Conservation (phyloP, 2,797 vertebrate genomes). For the Xyrichtys novacula region DNA sequence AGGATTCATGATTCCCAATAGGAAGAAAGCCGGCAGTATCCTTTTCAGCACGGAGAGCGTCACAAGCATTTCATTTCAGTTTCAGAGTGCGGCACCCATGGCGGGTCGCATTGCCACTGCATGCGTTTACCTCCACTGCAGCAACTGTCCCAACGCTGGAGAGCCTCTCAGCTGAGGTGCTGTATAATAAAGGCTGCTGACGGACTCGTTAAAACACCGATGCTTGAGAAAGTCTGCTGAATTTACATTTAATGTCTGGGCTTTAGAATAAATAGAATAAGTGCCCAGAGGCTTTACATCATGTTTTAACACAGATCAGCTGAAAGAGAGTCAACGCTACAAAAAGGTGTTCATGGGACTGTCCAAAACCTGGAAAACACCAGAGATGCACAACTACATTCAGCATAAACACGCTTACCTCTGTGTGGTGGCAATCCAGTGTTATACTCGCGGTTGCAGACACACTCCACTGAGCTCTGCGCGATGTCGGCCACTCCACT, state of each 20-base stretch:
- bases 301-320: constrained; percentile 28
- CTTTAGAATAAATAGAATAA: neutral
- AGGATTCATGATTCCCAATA: neutral
- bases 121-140: constrained; percentile 64
- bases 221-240: constrained; percentile 5
- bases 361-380: neutral
- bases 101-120: constrained; percentile 48
- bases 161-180: constrained; percentile 28
- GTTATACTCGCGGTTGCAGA: constrained; percentile 58
- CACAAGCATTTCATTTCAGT: constrained; percentile 9
- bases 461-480: constrained; percentile 62
- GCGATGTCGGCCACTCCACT: constrained; percentile 34
- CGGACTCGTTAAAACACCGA: neutral
- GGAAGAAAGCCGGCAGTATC: neutral
- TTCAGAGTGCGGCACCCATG: constrained; percentile 57
- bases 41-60: neutral
- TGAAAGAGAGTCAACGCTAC: constrained; percentile 8
- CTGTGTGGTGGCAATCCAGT: constrained; percentile 71
- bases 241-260: neutral
- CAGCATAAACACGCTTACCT: constrained; percentile 61
- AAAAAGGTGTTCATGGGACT: neutral
- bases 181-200: neutral
- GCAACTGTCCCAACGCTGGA: constrained; percentile 72
- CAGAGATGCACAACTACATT: neutral
- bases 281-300: neutral